phyloP scores from a whole-genome alignment of 2,797 vertebrate genomes.

The Tarsius wallacei region DNA sequence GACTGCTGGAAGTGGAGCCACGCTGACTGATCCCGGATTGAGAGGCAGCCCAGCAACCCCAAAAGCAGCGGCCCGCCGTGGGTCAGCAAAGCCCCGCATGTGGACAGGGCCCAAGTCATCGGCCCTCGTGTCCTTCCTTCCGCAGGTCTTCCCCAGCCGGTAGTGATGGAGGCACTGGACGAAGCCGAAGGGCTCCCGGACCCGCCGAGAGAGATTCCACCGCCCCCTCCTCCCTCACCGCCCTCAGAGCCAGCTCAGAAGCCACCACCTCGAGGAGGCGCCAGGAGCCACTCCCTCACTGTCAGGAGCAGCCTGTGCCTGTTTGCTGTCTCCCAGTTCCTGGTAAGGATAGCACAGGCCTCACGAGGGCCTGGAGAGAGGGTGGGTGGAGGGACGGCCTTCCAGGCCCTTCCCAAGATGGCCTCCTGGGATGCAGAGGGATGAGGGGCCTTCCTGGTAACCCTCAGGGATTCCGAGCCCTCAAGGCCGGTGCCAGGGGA shows the following conservation, averaged over 20 bases:
- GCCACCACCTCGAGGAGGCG: conserved; percentile 79
- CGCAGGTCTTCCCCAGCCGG: conserved; percentile 89
- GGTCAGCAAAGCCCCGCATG: neutral
- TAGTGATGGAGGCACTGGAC: conserved; percentile 90
- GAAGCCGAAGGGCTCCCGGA: conserved; percentile 86
- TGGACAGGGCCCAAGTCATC: neutral
- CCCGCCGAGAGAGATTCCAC: conserved; percentile 86
- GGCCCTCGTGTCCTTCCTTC: neutral
- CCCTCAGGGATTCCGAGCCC: neutral
- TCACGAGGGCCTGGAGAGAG: neutral
- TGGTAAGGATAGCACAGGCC: conserved; percentile 89
- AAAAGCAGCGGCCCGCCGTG: neutral
- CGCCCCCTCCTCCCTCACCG: conserved; percentile 86
- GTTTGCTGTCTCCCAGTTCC: conserved; percentile 91
- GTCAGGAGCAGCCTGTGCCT: conserved; percentile 91
- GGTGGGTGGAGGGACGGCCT: conserved; percentile 25
- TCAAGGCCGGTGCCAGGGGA: neutral
- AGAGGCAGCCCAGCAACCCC: conserved; percentile 78
- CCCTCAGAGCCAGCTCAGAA: conserved; percentile 89
- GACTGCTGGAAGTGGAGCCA: conserved; percentile 87
- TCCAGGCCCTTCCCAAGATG: neutral
- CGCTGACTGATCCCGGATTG: conserved; percentile 84
- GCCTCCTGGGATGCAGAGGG: neutral
- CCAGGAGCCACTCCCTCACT: conserved; percentile 89
- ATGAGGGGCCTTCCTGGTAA: neutral